A percentile compares a stretch with the other conserved stretches of the same genome.
Conservation (phyloP, 2,888 invertebrate genomes). For the Drosophila kuntzei region DNA sequence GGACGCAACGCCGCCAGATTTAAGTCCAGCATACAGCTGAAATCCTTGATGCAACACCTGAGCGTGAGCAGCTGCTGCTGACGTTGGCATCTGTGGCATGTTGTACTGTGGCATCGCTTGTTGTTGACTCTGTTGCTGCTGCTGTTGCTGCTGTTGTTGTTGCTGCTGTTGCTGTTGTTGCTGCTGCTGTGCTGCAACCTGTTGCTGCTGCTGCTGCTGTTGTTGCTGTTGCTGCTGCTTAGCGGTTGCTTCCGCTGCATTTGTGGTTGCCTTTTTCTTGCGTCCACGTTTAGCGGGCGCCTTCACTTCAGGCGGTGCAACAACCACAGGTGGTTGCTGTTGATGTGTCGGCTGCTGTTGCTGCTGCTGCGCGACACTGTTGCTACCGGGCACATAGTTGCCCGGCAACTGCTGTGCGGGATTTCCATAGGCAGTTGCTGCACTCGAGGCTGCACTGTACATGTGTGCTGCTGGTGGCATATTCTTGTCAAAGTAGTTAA, state of each 20-base stretch:
- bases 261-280: conserved; percentile 80
- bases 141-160: conserved; percentile 56
- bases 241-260: conserved; percentile 77
- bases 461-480: conserved; percentile 88
- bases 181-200: conserved; percentile 52
- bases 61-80: conserved; percentile 81
- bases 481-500: conserved; percentile 87
- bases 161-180: conserved; percentile 65
- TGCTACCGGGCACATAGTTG: conserved; percentile 68
- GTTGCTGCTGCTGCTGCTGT: conserved; percentile 66
- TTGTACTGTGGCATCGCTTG: conserved; percentile 66
- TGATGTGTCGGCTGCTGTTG: conserved; percentile 41
- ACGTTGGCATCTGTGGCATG: conserved; percentile 67
- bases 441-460: conserved; percentile 85
- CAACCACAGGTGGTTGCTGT: conserved; percentile 38
- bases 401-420: conserved; percentile 76
- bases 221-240: conserved; percentile 64
- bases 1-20: conserved; percentile 84
- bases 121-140: conserved; percentile 66
- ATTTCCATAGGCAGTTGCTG: conserved; percentile 75
- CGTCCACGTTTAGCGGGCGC: conserved; percentile 80
- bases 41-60: conserved; percentile 86
- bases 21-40: conserved; percentile 88
- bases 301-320: conserved; percentile 60
- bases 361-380: conserved; percentile 51